A percentile compares a stretch with the other conserved stretches of the same genome.
Evolutionary conservation across 1,140 invertebrate genomes (phyloP).

Genomic region (Orius insidiosus): DNA sequence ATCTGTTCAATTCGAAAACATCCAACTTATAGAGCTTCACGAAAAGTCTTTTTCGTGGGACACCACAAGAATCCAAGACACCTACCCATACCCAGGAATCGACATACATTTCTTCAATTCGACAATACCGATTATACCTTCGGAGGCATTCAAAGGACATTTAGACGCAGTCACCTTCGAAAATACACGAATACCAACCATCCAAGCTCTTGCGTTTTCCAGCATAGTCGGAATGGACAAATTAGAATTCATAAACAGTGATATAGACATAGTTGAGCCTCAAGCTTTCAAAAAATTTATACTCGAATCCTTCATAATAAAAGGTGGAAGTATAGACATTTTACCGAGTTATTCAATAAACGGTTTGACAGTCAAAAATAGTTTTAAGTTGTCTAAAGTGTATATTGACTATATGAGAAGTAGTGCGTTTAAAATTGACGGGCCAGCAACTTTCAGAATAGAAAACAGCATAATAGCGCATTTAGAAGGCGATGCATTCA

Average conservation of each 20-base stretch:
- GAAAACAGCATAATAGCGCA: conserved; percentile 38
- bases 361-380: conserved; percentile 46
- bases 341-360: conserved; percentile 50
- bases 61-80: conserved; percentile 25
- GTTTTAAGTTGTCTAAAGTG: conserved; percentile 33
- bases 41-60: conserved; percentile 21
- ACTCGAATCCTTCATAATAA: conserved; percentile 31
- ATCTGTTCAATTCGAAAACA: conserved; percentile 30
- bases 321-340: conserved; percentile 30
- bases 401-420: conserved; percentile 26
- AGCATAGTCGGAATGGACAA: conserved; percentile 37
- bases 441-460: conserved; percentile 38
- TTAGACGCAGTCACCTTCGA: conserved; percentile 46
- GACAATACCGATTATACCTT: conserved; percentile 38
- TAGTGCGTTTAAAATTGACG: conserved; percentile 37
- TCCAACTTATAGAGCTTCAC: conserved; percentile 30
- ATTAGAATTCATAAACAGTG: conserved; percentile 34
- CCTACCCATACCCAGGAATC: conserved; percentile 20
- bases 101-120: conserved; percentile 26
- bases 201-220: conserved; percentile 54
- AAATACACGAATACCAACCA: conserved; percentile 35
- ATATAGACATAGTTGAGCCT: conserved; percentile 38
- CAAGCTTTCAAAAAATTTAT: conserved; percentile 65
- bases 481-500: conserved; percentile 44
- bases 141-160: conserved; percentile 47